phyloP scores from a whole-genome alignment of 2,113 vertebrate genomes.

The Ptyas mucosa region DNA sequence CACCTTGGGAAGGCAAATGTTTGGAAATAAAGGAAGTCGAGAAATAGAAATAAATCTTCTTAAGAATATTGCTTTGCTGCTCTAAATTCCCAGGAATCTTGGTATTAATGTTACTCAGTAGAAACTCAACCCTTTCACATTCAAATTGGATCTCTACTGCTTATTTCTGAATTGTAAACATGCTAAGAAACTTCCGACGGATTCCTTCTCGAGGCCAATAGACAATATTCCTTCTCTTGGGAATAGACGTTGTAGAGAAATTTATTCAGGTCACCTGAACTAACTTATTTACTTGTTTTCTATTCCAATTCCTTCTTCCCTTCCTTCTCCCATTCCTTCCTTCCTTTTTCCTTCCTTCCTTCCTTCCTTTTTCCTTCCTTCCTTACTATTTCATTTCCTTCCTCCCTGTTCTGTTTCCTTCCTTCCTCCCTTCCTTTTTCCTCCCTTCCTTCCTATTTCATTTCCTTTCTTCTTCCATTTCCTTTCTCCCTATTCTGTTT shows the following conservation, averaged over 20 bases:
- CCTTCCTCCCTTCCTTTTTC: background rate
- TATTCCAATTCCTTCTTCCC: background rate
- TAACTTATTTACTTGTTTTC: background rate
- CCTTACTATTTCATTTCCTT: background rate
- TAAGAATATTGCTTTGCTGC: background rate
- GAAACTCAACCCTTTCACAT: background rate
- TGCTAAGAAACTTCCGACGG: background rate
- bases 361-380: background rate
- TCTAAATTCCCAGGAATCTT: background rate
- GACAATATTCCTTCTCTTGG: background rate
- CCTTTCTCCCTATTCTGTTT: too few species aligned
- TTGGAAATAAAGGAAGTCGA: background rate
- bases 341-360: background rate
- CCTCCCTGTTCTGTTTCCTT: background rate
- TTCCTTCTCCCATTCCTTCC: background rate
- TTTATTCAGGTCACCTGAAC: background rate
- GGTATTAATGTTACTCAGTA: too few species aligned
- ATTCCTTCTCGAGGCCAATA: background rate
- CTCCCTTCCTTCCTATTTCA: too few species aligned
- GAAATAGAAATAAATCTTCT: background rate
- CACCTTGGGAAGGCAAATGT: background rate
- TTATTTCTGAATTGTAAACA: background rate
- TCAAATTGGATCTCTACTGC: background rate
- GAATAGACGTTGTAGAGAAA: background rate
- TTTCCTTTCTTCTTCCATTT: too few species aligned